Conservation (phyloP, 2,888 invertebrate genomes). For the Acronicta leporina region DNA sequence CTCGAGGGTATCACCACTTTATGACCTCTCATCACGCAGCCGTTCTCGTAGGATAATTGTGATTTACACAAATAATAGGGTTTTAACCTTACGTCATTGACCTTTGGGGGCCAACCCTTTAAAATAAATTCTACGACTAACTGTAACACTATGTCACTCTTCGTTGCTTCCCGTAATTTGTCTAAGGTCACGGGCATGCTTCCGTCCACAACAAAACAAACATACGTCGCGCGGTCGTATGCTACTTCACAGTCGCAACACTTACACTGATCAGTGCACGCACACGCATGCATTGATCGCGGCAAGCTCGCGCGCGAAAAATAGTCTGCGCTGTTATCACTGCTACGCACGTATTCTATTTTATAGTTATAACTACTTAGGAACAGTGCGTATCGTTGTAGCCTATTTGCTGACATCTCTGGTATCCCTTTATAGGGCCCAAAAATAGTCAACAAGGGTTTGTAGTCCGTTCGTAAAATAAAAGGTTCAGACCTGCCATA, state of each 20-base stretch:
- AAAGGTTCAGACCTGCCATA: slow-evolving; percentile 7
- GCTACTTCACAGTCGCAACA: no score
- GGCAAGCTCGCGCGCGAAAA: slow-evolving; percentile 2
- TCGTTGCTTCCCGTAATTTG: no score
- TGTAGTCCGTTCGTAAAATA: background rate
- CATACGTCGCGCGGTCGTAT: no score
- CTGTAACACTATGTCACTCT: no score
- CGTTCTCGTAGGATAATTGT: slow-evolving; percentile 9
- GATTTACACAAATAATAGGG: slow-evolving; percentile 11
- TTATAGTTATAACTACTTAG: no score
- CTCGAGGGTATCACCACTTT: slow-evolving; percentile 13
- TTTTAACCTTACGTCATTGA: slow-evolving; percentile 5
- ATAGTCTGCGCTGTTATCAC: no score
- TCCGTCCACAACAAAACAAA: slow-evolving; percentile 17
- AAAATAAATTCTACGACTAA: no score
- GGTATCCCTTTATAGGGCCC: slow-evolving; percentile 4
- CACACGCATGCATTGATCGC: slow-evolving; percentile 2
- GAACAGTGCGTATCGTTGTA: slow-evolving; percentile 2
- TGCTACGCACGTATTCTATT: no score
- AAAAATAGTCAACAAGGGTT: background rate
- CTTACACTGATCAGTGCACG: no score
- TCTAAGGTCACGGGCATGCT: no score
- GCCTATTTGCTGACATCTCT: slow-evolving; percentile 10
- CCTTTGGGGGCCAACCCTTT: slow-evolving; percentile 6
- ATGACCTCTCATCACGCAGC: slow-evolving; percentile 15